These are phyloP conservation scores for Boloria euphrosyne DNA, from an alignment of 2,888 invertebrate species.

Conservation along the genomic window DNA sequence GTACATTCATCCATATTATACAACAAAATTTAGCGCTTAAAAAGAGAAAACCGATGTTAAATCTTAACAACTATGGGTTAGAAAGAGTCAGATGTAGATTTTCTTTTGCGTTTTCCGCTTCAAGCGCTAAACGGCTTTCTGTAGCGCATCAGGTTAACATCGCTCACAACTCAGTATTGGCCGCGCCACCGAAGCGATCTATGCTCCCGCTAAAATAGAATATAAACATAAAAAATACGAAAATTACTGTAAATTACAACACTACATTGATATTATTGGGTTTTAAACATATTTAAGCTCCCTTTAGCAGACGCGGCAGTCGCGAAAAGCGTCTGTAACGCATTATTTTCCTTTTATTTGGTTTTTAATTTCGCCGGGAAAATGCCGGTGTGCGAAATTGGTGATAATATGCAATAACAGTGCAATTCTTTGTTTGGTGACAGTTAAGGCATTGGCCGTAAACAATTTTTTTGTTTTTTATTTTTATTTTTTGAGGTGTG, in stretches of 20 bases:
- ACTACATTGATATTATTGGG: constrained; percentile 44
- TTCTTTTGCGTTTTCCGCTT: constrained; percentile 59
- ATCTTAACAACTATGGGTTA: constrained; percentile 40
- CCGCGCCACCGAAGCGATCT: constrained; percentile 63
- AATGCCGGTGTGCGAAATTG: constrained; percentile 64
- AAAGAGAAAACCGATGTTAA: constrained; percentile 51
- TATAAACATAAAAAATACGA: constrained; percentile 52
- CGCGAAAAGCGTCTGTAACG: constrained; percentile 33
- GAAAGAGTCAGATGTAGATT: constrained; percentile 60
- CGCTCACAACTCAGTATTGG: constrained; percentile 62
- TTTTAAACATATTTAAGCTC: constrained; percentile 30
- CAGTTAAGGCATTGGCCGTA: constrained; percentile 49
- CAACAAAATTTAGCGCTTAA: constrained; percentile 41
- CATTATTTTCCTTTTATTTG: constrained; percentile 36
- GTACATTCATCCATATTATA: constrained; percentile 28
- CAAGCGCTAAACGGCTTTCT: constrained; percentile 44
- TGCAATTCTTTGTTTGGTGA: constrained; percentile 54
- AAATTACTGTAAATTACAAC: constrained; percentile 49
- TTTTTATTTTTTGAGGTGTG: constrained; percentile 51
- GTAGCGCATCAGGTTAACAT: constrained; percentile 61
- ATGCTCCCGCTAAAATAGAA: constrained; percentile 49
- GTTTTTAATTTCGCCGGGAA: constrained; percentile 68
- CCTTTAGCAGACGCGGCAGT: constrained; percentile 40
- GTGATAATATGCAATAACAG: constrained; percentile 54
- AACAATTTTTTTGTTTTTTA: constrained; percentile 53